Evolutionary conservation across 1,140 invertebrate species (phyloP), one percentile per base, ranked within the genome.

Genomic region (Parasteatoda tepidariorum): DNA sequence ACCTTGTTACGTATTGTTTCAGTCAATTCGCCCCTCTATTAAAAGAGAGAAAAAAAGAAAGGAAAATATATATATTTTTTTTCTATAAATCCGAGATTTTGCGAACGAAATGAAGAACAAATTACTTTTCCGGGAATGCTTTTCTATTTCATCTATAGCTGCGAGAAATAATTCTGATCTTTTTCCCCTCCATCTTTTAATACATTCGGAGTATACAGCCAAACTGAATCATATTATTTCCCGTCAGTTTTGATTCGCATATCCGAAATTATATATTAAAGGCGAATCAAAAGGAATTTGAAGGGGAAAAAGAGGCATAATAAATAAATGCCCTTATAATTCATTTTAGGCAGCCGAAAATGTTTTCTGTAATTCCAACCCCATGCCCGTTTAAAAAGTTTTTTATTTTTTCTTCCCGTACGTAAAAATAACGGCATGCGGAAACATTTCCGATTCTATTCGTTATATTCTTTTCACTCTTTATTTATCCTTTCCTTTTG

Each of bases 311-410:
- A 73, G 22, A 24, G 30, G 18, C 18, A 54, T 79, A 79, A 79
- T 79, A 79, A 79, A 79, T 79, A 79, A 79, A 79, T 79, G 54
- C 64, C 22, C 76, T 68, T 79, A 79, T 79, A 79, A 79, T 79
- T 79, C 76, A 79, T 79, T 79, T 79, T 79, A 48, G 74, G 61
- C 74, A 78, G 59, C 59, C 18, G 26, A 66, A 78, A 78, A 78
- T 78, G 59, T 78, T 78, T 61, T 30, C 41, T 68, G 76, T 79
- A 79, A 79, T 79, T 79, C 76, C 62, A 79, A 34, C 9, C 62
- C 64, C 30, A 48, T 68, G 57, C 57, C 38, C 64, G 76, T 68
- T 64, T 57, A 78, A 78, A 64, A 78, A 54, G 64, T 57, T 67
- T 48, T 64, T 79, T 79, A 68, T 48, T 48, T 48, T 48, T 48